Base-by-base conservation (phyloP, 1,140 invertebrate species). In the Hydropsyche tenuis region DNA sequence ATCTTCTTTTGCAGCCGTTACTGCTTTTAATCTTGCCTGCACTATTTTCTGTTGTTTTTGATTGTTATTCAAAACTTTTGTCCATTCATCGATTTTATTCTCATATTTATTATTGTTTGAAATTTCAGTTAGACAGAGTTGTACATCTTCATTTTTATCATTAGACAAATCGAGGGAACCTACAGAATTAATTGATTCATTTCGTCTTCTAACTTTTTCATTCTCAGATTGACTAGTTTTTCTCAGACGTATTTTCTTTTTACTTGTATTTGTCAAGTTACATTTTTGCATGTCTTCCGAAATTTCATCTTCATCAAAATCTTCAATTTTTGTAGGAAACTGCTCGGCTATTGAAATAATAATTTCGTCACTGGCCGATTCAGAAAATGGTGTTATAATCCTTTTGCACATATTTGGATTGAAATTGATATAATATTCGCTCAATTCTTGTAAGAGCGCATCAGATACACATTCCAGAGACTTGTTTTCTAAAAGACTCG, bases 401-500 rank as follows among this genome's bases (percentile, higher is more conserved):
- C 90, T 81, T 9, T 85, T 85, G 4, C 82, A 84, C 84, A 86
- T 85, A 18, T 83, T 85, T 1, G 84, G 82, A 71, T 86, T 86
- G 64, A 84, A 85, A 68, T 85, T 81, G 75, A 85, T 87, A 79
- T 91, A 91, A 79, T 88, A 90, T 60, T 85, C 82, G 0, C 87
- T 87, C 46, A 92, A 84, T 27, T 90, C 88, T 48, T 85, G 82
- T 64, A 92, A 81, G 1, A 90, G 78, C 20, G 85, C 81, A 45
- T 87, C 83, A 79, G 88, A 86, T 25, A 91, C 60, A 25, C 85
- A 78, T 75, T 91, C 88, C 62, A 92, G 80, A 37, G 81, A 80
- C 77, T 86, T 86, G 72, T 81, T 86, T 82, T 94, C 92, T 20
- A 93, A 80, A n/a, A 93, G 79, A 22, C 87, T 86, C 9, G 87